phyloP scores from a whole-genome alignment of 2,888 invertebrate genomes.

The Mythimna lalbum region DNA sequence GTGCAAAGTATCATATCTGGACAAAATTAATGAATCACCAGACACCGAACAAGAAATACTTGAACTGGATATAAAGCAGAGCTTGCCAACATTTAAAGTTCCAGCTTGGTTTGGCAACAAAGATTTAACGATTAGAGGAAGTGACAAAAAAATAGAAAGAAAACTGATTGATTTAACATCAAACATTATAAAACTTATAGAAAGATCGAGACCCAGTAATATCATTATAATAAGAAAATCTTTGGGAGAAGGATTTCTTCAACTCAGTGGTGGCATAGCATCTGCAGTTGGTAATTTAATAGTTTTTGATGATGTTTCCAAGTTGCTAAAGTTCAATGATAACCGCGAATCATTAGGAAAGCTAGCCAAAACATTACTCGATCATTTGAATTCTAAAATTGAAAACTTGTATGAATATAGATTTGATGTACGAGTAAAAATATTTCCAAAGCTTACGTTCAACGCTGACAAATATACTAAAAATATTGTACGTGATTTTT shows the following conservation, averaged over 20 bases:
- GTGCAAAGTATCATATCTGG: slow-evolving; percentile 10
- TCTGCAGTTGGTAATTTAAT: slow-evolving; percentile 43
- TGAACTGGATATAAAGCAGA: slow-evolving; percentile 8
- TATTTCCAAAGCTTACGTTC: slow-evolving; percentile 36
- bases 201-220: not conserved
- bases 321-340: slow-evolving; percentile 32
- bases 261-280: slow-evolving; percentile 30
- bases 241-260: slow-evolving; percentile 20
- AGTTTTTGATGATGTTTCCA: not conserved
- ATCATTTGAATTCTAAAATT: slow-evolving; percentile 9
- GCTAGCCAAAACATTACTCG: slow-evolving; percentile 22
- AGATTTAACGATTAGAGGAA: slow-evolving; percentile 37
- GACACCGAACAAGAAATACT: slow-evolving; percentile 18
- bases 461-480: not conserved
- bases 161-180: slow-evolving; percentile 21
- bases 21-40: slow-evolving; percentile 11
- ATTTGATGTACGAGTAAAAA: slow-evolving; percentile 17
- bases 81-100: slow-evolving; percentile 36
- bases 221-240: slow-evolving; percentile 21
- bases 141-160: slow-evolving; percentile 15
- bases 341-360: slow-evolving; percentile 3
- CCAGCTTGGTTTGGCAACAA: slow-evolving; percentile 47
- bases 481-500: slow-evolving; percentile 11
- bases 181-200: slow-evolving; percentile 7
- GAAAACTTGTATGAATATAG: slow-evolving; percentile 20